Evolutionary conservation across 2,113 vertebrate species (phyloP), one percentile per base, ranked within the genome.

Genomic region (Carassius auratus): DNA sequence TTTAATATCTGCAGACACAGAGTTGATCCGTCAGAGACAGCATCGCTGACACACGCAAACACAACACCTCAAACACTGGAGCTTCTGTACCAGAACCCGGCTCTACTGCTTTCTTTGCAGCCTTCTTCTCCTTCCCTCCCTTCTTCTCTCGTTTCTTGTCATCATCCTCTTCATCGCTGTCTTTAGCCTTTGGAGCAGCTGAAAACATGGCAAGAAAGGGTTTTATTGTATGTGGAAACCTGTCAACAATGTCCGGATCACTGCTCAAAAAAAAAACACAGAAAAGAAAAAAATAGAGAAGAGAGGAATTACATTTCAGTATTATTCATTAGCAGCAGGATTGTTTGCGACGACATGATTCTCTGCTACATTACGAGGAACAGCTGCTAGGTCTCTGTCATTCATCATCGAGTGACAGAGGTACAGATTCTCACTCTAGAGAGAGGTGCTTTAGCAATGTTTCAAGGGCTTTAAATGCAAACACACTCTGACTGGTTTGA

Each of bases 1-100:
- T 21, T 96, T 96, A 86, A 98, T 96, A 21, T 97, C 96, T 96
- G 73, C 15, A 86, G 5, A 23, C 3, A 26, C 1, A 78, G 4
- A 23, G 3, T 17, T 38, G 12, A n/a, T 5, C 17, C 2, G 17
- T 42, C 33, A 69, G 66, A 77, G 8, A 77, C 21, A 42, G 15
- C 45, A 38, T 7, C 42, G 33, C 3, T n/a, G n/a, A 59, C 17
- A n/a, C 15, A 75, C 12, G 83, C 6, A 17, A 8, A 4, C 15
- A 75, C 12, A 85, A 10, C n/a, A 8, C 3, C 15, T 59, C 55
- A 45, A n/a, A 48, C 6, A 64, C 7, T 1, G 5, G 36, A 66
- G 12, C 8, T 42, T 30, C 10, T 64, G 45, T 80, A 94, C 89
- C 92, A 87, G 90, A 84, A 80, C 59, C 93, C 86, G 88, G 89